Percentiles rank a stretch among this genome's conserved stretches.
These are phyloP conservation scores for Drosophila neocordata DNA, from an alignment of 1,140 invertebrate genomes.

Conservation along the genomic window DNA sequence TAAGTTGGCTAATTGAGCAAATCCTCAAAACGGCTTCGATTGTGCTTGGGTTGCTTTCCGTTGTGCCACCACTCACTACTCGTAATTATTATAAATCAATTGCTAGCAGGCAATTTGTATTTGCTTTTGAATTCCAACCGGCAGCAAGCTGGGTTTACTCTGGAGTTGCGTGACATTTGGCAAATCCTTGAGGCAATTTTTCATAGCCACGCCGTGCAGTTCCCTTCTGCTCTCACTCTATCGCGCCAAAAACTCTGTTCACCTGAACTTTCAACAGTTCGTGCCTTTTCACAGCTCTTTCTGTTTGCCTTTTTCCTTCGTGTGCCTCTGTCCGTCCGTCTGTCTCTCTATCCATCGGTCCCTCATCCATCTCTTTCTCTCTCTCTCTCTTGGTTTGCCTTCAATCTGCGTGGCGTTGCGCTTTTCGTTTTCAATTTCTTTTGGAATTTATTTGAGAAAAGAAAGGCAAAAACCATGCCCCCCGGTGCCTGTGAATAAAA, in stretches of 20 bases:
- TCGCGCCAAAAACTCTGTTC: not conserved
- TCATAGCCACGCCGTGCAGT: constrained; percentile 7
- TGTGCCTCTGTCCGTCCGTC: not conserved
- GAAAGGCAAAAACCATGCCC: constrained; percentile 1
- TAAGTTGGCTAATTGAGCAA: constrained; percentile 69
- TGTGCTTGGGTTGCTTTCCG: constrained; percentile 36
- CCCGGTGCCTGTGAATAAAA: not conserved
- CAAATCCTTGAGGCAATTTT: constrained; percentile 54
- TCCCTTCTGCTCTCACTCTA: not conserved
- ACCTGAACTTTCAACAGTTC: constrained; percentile 27
- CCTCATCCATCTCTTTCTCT: not conserved
- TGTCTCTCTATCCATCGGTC: not conserved
- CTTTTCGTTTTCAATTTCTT: constrained; percentile 74
- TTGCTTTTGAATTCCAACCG: constrained; percentile 45
- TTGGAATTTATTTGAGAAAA: constrained; percentile 63
- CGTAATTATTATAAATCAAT: constrained; percentile 80
- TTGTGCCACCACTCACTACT: constrained; percentile 2
- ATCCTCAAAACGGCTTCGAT: constrained; percentile 47
- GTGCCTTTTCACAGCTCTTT: constrained; percentile 62
- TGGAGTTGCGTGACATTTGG: constrained; percentile 73
- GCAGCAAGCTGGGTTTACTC: constrained; percentile 1
- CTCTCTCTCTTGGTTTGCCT: constrained; percentile 48
- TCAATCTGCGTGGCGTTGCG: constrained; percentile 55
- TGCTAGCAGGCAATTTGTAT: constrained; percentile 38
- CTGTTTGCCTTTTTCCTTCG: constrained; percentile 38